A percentile compares a stretch with the other conserved stretches of the same genome.
These are phyloP conservation scores for Thyatira batis DNA, from an alignment of 2,888 invertebrate species.

Conservation along the genomic window DNA sequence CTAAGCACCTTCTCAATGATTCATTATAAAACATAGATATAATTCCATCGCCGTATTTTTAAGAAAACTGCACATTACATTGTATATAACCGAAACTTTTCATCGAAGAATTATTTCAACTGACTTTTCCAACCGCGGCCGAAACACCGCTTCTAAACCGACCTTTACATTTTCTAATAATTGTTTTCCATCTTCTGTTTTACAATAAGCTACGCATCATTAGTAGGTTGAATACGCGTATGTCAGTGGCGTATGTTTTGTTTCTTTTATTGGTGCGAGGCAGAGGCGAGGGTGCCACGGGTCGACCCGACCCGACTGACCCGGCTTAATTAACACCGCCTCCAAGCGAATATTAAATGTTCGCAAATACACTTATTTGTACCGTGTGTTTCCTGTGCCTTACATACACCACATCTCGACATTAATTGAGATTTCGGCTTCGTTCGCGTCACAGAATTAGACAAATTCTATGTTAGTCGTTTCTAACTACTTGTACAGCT, in stretches of 20 bases:
- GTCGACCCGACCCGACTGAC: conserved; percentile 43
- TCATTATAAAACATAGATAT: too few species aligned
- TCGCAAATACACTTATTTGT: conserved; percentile 71
- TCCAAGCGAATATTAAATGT: conserved; percentile 75
- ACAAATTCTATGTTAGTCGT: conserved; percentile 27
- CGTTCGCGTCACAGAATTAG: conserved; percentile 23
- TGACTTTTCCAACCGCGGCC: too few species aligned
- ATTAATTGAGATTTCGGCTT: conserved; percentile 52
- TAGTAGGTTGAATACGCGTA: conserved; percentile 9
- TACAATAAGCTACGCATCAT: conserved; percentile 1
- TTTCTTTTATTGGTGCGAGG: conserved; percentile 42
- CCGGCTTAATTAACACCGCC: conserved; percentile 66
- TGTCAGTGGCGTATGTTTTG: conserved; percentile 27
- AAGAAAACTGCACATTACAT: too few species aligned
- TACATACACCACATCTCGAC: conserved; percentile 35
- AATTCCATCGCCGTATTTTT: too few species aligned
- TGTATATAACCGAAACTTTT: too few species aligned
- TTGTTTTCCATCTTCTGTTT: not conserved
- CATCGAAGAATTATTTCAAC: too few species aligned
- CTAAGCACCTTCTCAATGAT: too few species aligned
- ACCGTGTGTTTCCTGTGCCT: conserved; percentile 47
- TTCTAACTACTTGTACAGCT: conserved; percentile 26
- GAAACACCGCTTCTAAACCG: too few species aligned
- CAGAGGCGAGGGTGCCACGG: conserved; percentile 24
- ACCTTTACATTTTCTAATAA: too few species aligned